Evolutionary conservation across 2,797 vertebrate species (phyloP).

Genomic region (Tadarida brasiliensis): DNA sequence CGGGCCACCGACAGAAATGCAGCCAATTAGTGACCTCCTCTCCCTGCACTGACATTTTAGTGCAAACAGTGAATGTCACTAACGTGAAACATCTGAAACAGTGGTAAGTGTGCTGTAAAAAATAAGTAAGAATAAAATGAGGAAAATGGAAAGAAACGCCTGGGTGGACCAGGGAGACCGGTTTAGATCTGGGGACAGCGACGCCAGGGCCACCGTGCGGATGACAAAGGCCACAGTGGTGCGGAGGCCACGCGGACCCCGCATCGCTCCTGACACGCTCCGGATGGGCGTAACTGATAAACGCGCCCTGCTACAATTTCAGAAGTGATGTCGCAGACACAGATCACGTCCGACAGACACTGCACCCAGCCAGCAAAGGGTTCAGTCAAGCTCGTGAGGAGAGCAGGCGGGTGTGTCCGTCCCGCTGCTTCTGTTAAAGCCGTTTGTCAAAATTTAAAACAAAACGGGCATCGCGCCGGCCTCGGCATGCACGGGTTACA

Average conservation of each 20-base stretch:
- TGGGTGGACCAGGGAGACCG: background rate
- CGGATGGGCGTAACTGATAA: slow-evolving; percentile 74
- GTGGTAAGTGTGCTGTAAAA: background rate
- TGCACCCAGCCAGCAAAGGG: slow-evolving; percentile 77
- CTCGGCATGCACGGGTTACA: rapidly evolving
- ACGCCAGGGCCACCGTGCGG: background rate
- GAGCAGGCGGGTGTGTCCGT: slow-evolving; percentile 71
- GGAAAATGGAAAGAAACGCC: background rate
- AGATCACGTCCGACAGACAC: slow-evolving; percentile 79
- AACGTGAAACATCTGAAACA: background rate
- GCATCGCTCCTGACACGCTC: slow-evolving; percentile 45
- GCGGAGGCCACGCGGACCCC: background rate
- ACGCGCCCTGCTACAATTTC: slow-evolving; percentile 77
- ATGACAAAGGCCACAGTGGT: background rate
- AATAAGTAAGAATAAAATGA: background rate
- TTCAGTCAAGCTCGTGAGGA: slow-evolving; percentile 68
- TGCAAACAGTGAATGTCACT: background rate
- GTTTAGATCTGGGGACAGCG: background rate
- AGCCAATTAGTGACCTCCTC: background rate
- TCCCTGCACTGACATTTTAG: background rate
- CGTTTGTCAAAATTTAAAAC: slow-evolving; percentile 66
- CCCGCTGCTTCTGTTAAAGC: slow-evolving; percentile 62
- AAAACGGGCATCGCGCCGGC: background rate
- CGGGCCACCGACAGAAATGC: background rate
- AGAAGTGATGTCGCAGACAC: slow-evolving; percentile 78